Evolutionary conservation across 2,797 vertebrate genomes (phyloP).

Genomic region (Chromobotia macracanthus): DNA sequence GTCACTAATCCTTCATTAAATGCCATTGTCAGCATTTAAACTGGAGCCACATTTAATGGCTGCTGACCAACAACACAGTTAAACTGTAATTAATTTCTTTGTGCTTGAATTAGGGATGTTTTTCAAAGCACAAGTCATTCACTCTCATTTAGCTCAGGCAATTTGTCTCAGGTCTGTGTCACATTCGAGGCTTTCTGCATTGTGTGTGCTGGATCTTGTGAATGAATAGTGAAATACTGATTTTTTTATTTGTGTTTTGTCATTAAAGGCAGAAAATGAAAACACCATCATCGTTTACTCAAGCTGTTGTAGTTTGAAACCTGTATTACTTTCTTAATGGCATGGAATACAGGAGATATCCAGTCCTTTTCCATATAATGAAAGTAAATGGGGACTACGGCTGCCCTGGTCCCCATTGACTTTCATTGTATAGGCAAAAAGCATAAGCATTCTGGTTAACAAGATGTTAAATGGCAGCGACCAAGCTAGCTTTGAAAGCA

Average conservation of each 20-base stretch:
- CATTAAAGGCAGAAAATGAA: not conserved
- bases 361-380: not conserved
- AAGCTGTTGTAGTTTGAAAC: not conserved
- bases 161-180: slow-evolving; percentile 8
- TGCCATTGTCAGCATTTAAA: slow-evolving; percentile 42
- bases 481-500: too few relatives aligned
- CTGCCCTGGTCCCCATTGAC: not conserved
- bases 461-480: too few relatives aligned
- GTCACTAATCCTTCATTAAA: slow-evolving; percentile 44
- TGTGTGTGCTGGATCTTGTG: not conserved
- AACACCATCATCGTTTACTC: not conserved
- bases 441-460: not conserved
- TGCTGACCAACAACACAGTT: slow-evolving; percentile 37
- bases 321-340: not conserved
- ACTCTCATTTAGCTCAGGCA: slow-evolving; percentile 15
- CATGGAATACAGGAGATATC: not conserved
- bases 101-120: slow-evolving; percentile 38
- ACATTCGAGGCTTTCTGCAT: slow-evolving; percentile 4
- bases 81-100: slow-evolving; percentile 38
- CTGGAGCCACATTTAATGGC: slow-evolving; percentile 22
- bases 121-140: slow-evolving; percentile 40
- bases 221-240: not conserved
- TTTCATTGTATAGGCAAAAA: not conserved
- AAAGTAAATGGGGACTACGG: not conserved
- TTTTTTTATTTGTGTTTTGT: not conserved